Percentiles rank a stretch among this genome's conserved stretches.
Conservation (phyloP, 2,113 vertebrate genomes). For the Murina feae region DNA sequence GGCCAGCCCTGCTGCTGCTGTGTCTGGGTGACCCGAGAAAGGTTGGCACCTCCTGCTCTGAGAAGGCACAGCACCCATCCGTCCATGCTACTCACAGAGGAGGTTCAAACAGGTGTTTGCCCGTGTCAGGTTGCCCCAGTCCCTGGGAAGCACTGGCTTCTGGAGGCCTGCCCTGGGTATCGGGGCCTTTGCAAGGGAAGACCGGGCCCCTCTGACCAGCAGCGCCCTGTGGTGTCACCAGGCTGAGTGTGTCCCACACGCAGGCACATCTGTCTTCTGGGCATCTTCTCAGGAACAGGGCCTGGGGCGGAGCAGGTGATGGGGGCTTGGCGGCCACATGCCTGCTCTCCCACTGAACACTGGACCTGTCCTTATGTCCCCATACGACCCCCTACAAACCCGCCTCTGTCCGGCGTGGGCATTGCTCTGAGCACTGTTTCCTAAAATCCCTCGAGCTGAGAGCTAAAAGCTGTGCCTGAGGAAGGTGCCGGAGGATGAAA, state of each 20-base stretch:
- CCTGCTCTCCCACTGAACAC: background rate
- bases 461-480: background rate
- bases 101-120: background rate
- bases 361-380: background rate
- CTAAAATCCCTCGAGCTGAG: background rate
- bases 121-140: background rate
- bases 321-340: accelerated
- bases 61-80: background rate
- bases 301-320: background rate
- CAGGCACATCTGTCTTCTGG: background rate
- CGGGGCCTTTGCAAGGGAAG: background rate
- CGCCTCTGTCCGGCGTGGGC: background rate
- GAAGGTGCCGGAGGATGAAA: background rate
- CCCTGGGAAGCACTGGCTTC: background rate
- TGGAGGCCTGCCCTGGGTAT: background rate
- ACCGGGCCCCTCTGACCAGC: background rate
- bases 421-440: background rate
- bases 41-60: background rate
- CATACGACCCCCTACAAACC: background rate
- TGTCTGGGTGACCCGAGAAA: background rate
- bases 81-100: accelerated
- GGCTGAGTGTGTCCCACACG: no score
- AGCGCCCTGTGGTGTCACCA: background rate
- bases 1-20: background rate
- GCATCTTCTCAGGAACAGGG: background rate